These are phyloP conservation scores for Cassiopea xamachana DNA, from an alignment of 30 jellyfish, hydroid and myxozoan species.

Conservation along the genomic window DNA sequence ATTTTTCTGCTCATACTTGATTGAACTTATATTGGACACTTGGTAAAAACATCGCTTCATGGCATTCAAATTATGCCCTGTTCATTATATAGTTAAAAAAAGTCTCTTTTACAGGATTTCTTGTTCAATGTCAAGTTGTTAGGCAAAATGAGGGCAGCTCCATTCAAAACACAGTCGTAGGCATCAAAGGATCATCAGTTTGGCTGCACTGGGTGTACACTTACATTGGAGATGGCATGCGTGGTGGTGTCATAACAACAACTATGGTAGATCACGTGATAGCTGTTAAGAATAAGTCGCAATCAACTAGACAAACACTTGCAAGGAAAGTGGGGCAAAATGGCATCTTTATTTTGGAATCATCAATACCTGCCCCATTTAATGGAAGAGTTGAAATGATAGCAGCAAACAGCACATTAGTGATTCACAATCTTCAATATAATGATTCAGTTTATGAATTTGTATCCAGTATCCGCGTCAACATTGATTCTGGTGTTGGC, in stretches of 20 bases:
- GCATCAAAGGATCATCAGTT: slow-evolving; percentile 23
- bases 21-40: too few relatives aligned
- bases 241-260: neutral
- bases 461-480: neutral
- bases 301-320: neutral
- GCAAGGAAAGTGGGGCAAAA: slow-evolving; percentile 19
- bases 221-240: slow-evolving; percentile 16
- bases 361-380: slow-evolving; percentile 39
- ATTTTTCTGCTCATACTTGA: too few relatives aligned
- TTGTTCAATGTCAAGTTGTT: neutral
- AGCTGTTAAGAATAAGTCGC: neutral
- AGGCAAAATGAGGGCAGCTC: slow-evolving; percentile 15
- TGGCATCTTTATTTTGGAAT: neutral
- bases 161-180: slow-evolving; percentile 18
- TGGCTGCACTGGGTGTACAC: slow-evolving; percentile 49
- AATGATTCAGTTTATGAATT: slow-evolving; percentile 7
- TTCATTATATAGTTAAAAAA: neutral
- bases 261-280: neutral
- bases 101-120: neutral
- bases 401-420: slow-evolving; percentile 39
- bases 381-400: slow-evolving; percentile 36
- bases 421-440: slow-evolving; percentile 21
- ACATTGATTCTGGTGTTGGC: neutral
- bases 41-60: too few relatives aligned
- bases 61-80: too few relatives aligned